Conservation (phyloP, 2,888 invertebrate genomes). For the Dasypolia templi region DNA sequence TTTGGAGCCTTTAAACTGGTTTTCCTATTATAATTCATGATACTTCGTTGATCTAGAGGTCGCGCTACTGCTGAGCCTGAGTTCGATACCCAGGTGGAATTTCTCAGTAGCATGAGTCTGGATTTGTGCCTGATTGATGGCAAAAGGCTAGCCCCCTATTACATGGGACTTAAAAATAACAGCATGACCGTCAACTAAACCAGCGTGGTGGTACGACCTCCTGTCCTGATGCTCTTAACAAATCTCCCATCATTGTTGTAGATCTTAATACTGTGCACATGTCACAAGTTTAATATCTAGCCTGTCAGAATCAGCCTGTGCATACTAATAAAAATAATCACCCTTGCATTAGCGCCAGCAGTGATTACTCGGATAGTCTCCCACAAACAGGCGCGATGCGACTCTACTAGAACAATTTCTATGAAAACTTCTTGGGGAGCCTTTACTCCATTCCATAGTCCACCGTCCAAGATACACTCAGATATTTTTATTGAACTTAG, state of each 20-base stretch:
- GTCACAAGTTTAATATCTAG: not conserved
- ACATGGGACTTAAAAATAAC: not conserved
- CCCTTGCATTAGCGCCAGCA: not conserved
- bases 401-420: too few relatives aligned
- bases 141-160: not conserved
- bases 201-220: not conserved
- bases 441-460: too few relatives aligned
- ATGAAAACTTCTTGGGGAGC: too few relatives aligned
- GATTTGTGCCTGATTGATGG: not conserved
- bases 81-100: not conserved
- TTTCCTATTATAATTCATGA: conserved; percentile 16
- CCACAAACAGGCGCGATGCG: too few relatives aligned
- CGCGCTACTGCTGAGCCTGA: not conserved
- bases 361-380: not conserved
- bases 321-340: not conserved
- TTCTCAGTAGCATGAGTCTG: not conserved
- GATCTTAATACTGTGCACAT: not conserved
- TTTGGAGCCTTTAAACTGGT: conserved; percentile 9
- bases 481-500: too few relatives aligned
- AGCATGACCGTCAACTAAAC: too few relatives aligned
- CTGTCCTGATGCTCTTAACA: not conserved
- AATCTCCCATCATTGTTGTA: not conserved
- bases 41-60: not conserved
- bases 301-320: not conserved
- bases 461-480: too few relatives aligned